Evolutionary conservation across 2,113 vertebrate genomes (phyloP).

Genomic region (Grus americana): DNA sequence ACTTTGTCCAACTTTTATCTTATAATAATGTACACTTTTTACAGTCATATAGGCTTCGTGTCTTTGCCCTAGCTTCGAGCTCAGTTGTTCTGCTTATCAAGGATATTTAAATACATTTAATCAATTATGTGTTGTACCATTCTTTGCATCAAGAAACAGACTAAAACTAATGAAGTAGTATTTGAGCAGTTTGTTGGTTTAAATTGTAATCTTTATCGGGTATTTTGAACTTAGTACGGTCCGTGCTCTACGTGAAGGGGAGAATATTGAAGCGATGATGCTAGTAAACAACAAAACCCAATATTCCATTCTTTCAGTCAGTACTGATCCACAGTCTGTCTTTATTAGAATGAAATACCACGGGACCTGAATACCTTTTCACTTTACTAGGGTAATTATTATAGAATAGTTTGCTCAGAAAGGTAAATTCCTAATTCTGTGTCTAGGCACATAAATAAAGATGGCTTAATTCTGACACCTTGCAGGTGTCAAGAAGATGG

Average conservation of each 20-base stretch:
- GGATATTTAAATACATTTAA: background rate
- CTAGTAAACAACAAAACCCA: background rate
- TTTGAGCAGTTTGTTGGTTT: background rate
- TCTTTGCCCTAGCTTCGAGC: background rate
- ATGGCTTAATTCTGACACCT: background rate
- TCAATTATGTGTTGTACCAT: background rate
- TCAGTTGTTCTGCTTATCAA: background rate
- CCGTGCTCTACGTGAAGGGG: accelerated
- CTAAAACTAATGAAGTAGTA: background rate
- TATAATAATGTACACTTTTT: background rate
- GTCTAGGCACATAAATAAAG: background rate
- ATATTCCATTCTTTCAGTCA: background rate
- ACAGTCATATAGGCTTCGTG: background rate
- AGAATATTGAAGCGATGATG: background rate
- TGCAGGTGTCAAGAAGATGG: background rate
- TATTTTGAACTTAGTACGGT: background rate
- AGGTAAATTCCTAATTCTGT: background rate
- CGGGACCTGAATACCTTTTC: background rate
- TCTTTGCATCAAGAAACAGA: background rate
- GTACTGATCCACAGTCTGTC: background rate
- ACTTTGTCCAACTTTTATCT: background rate
- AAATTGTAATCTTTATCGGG: background rate
- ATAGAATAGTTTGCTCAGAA: background rate
- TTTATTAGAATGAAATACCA: background rate
- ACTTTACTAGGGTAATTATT: background rate